Base-by-base conservation (phyloP, 1,140 invertebrate genomes). In the Nebria ingens region DNA sequence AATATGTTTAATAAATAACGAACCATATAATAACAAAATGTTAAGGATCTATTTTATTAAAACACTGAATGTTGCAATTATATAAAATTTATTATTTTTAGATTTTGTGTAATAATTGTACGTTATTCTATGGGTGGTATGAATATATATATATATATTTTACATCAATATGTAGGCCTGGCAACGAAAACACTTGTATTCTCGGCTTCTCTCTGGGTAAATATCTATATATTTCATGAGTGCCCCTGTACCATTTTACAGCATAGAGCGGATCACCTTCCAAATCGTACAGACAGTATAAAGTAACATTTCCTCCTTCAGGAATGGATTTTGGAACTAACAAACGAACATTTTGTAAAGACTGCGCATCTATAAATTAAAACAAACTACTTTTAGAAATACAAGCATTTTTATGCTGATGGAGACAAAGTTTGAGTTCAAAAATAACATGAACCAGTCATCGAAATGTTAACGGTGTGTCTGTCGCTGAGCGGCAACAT, bases 171-270 rank as follows among this genome's bases (percentile, higher is more conserved):
- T 45, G 4, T 12, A 45, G 40, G 4, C 40, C 40, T 12, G 40
- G 40, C 4, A 45, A 17, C 17, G 17, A 17, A 17, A 45, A 45
- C 17, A 45, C 17, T 45, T 17, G 6, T 12, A 45, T 45, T 51
- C 1, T 12, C 2, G 50, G 50, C 9, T 11, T 3, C 2, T 51
- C 50, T 21, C 19, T 20, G 9, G 50, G 50, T 2, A 21, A 6
- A 51, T 51, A 51, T 21, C 50, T 9, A 21, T 13, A 51, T 11
- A 51, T 21, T 51, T 51, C 50, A 23, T 21, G 13, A 21, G 13
- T 12, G 12, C 50, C 50, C 12, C 50, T 19, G 19, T 51, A 51
- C 50, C 50, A 51, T 23, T 51, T 51, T 21, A 51, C 50, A 9
- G 50, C 1, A 21, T 51, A 51, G 2, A 51, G 22, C 12, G 50